Conservation (phyloP, 1,140 invertebrate genomes). For the Cydia splendana region DNA sequence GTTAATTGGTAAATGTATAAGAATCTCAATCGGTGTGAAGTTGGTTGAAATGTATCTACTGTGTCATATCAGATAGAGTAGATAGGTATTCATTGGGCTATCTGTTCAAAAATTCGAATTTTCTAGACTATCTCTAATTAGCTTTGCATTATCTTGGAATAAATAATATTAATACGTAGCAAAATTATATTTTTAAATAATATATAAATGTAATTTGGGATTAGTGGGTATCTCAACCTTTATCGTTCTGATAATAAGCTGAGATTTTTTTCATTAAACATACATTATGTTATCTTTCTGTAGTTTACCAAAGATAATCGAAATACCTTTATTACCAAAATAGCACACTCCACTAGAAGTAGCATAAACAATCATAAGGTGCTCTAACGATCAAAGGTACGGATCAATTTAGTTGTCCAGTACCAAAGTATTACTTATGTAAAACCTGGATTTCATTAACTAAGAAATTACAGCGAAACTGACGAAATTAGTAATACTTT, state of each 20-base stretch:
- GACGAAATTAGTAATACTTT: no score
- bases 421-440: no score
- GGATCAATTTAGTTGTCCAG: no score
- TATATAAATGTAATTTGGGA: not conserved
- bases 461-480: no score
- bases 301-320: no score
- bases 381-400: no score
- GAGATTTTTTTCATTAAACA: no score
- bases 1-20: not conserved
- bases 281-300: no score
- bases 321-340: no score
- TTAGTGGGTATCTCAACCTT: not conserved
- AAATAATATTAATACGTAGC: not conserved
- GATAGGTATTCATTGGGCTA: not conserved
- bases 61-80: conserved; percentile 4
- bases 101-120: not conserved
- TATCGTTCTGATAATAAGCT: not conserved
- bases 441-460: no score
- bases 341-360: no score
- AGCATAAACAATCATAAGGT: no score
- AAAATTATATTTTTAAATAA: not conserved
- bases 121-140: not conserved
- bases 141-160: not conserved
- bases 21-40: not conserved
- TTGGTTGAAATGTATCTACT: not conserved